Base-by-base conservation (phyloP, 2,797 vertebrate genomes). In the Synaphobranchus kaupii region DNA sequence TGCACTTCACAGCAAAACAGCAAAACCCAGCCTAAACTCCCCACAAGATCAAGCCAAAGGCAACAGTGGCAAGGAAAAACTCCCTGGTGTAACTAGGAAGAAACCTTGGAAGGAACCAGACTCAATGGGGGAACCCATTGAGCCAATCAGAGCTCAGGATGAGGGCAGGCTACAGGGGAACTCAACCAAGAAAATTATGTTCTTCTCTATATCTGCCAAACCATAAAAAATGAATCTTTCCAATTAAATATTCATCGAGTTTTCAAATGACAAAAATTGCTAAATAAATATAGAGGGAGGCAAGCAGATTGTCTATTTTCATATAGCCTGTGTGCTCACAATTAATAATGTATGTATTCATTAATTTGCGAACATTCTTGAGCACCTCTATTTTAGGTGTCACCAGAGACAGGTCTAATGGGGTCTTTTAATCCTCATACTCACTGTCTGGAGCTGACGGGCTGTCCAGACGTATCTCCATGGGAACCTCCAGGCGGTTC, bases 371-470 rank as follows among this genome's bases (percentile, higher is more conserved):
- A 56, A 82, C 28, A 34, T 73, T 73, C 20, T 73, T 8, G 17
- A 60, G 68, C n/a, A 25, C 63, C n/a, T 68, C 63, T 7, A 68
- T 28, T 68, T 28, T 34, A 73, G 68, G 68, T 73, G 8, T 13
- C 68, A 4, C 0, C 28, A 39, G 68, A 54, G 56, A 73, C 22
- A 78, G 50, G 54, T 78, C 60, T 20, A 0, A 28, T 5, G 52
- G 48, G 48, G 50, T 5, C 10, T 28, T 83, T 28, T 1, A 6
- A 52, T 5, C 50, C 48, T 17, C 56, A 31, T 50, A 95, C 98
- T 93, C 90, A 99, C 99, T 99, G 95, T 99, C 99, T 0, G 98
- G 99, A 17, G 98, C 99, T 0, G 98, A 99, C 0, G 99, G 98
- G 89, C 98, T 99, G 89, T 99, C 99, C 6, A 99, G 94, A 0